phyloP scores from a whole-genome alignment of 2,797 vertebrate genomes.

The Enteromius paludinosus region DNA sequence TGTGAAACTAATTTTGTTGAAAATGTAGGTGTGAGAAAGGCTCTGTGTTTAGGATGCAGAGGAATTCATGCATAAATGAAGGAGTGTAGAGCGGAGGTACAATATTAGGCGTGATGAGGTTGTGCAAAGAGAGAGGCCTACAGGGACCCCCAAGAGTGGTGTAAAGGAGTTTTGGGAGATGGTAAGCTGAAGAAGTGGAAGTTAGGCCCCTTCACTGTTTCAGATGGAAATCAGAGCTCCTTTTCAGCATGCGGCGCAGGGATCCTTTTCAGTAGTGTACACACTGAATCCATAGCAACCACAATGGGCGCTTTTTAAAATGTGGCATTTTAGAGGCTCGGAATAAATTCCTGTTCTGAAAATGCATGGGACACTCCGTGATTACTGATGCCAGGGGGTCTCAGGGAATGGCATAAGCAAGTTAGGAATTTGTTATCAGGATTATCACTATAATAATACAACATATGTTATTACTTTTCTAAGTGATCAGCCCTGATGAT shows the following conservation, averaged over 20 bases:
- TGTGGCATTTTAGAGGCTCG: conserved; percentile 70
- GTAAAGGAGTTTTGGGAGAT: conserved; percentile 46
- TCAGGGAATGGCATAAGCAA: conserved; percentile 30
- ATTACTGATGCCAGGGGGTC: conserved; percentile 35
- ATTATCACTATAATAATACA: neutral
- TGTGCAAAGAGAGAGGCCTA: conserved; percentile 54
- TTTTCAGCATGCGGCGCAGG: conserved; percentile 70
- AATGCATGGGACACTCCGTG: conserved; percentile 28
- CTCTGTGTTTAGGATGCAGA: conserved; percentile 69
- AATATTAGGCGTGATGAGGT: conserved; percentile 59
- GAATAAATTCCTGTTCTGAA: conserved; percentile 67
- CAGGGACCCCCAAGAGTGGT: conserved; percentile 59
- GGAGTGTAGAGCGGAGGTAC: conserved; percentile 62
- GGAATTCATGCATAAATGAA: conserved; percentile 64
- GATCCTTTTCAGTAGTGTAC: conserved; percentile 77
- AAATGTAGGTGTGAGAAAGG: conserved; percentile 65
- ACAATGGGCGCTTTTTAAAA: conserved; percentile 71
- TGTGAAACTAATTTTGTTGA: conserved; percentile 68
- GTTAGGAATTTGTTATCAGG: conserved; percentile 12
- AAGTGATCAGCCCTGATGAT: neutral
- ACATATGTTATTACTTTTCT: neutral
- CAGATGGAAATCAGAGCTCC: conserved; percentile 84
- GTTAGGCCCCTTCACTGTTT: conserved; percentile 63
- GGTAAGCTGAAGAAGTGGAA: conserved; percentile 44
- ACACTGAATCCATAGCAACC: conserved; percentile 82